Conservation (phyloP, 2,888 invertebrate genomes). For the Drosophila anomelani region DNA sequence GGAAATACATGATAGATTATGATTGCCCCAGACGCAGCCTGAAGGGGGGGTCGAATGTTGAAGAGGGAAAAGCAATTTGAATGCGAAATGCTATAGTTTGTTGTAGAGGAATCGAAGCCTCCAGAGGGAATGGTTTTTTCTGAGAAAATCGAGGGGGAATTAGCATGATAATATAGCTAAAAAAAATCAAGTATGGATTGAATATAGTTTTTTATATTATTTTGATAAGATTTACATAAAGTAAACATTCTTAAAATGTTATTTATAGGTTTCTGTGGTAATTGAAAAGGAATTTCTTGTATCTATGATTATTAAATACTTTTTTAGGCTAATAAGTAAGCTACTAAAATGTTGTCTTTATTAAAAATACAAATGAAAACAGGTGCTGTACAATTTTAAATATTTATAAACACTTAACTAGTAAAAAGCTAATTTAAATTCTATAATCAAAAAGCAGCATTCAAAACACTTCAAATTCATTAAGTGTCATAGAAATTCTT, state of each 20-base stretch:
- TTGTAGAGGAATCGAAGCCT: conserved; percentile 1
- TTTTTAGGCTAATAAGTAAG: background rate
- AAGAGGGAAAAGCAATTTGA: conserved; percentile 31
- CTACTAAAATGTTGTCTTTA: background rate
- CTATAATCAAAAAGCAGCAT: background rate
- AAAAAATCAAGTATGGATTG: background rate
- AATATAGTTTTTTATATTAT: background rate
- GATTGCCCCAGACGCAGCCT: conserved; percentile 15
- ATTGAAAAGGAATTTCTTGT: no score
- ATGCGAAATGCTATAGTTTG: conserved; percentile 11
- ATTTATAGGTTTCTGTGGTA: no score
- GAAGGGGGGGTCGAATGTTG: background rate
- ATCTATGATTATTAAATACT: background rate
- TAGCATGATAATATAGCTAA: background rate
- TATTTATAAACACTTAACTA: background rate
- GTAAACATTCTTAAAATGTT: no score
- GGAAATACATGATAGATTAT: conserved; percentile 49
- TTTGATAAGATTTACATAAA: no score
- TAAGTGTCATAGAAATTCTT: background rate
- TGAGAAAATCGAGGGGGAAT: background rate
- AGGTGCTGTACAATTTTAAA: background rate
- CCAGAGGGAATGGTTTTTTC: background rate
- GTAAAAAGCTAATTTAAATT: background rate
- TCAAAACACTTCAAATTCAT: background rate
- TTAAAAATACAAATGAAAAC: background rate